Conservation (phyloP, 1,140 invertebrate species). For the Trinorchestia longiramus region DNA sequence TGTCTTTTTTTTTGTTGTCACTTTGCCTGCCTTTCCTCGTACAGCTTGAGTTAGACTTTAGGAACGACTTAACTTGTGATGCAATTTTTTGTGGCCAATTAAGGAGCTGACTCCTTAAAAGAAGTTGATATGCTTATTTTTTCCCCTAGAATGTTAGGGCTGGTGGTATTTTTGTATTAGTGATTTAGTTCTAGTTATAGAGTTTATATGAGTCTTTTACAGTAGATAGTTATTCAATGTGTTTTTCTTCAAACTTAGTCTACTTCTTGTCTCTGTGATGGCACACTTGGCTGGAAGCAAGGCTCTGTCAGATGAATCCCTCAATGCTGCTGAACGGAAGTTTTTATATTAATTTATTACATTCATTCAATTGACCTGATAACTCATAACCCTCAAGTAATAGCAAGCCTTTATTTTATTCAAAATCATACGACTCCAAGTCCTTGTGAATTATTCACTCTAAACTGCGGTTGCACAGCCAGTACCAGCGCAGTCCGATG, state of each 20-base stretch:
- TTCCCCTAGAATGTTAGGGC: neutral
- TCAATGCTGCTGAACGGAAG: neutral
- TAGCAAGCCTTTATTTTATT: neutral
- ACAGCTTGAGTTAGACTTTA: neutral
- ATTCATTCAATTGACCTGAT: neutral
- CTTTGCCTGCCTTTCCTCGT: neutral
- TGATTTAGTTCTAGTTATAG: neutral
- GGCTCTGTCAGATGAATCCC: neutral
- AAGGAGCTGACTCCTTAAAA: neutral
- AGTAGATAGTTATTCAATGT: neutral
- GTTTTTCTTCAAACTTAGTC: neutral
- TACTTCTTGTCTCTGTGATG: neutral
- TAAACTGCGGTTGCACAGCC: neutral
- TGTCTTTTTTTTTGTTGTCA: neutral
- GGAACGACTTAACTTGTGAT: neutral
- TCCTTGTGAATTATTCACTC: neutral
- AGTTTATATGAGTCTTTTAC: neutral
- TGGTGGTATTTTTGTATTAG: neutral
- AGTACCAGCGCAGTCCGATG: neutral
- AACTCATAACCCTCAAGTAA: neutral
- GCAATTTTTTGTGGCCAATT: neutral
- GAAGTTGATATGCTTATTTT: neutral
- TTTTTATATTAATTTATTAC: neutral
- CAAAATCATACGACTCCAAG: neutral
- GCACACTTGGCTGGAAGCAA: neutral